Conservation (phyloP, 2,888 invertebrate genomes). For the Torymus aiolomorphi region DNA sequence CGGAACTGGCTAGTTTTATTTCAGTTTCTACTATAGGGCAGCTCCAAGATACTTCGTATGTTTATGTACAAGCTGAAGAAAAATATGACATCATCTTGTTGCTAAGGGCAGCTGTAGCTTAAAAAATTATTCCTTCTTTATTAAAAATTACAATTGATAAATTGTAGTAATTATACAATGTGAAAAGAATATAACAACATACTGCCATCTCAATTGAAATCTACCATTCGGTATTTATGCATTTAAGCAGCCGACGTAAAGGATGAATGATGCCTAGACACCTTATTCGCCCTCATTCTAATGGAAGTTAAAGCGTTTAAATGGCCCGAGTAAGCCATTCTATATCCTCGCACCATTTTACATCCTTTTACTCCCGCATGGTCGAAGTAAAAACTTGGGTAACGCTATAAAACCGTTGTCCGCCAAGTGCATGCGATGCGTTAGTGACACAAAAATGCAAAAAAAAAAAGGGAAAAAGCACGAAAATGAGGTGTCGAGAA, state of each 20-base stretch:
- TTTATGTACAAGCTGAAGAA: neutral
- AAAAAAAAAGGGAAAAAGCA: no score
- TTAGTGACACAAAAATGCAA: slow-evolving; percentile 14
- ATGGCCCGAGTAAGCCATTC: slow-evolving; percentile 44
- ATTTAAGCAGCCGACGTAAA: slow-evolving; percentile 38
- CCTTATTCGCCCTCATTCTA: slow-evolving; percentile 16
- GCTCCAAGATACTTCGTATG: no score
- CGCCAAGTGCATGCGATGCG: slow-evolving; percentile 3
- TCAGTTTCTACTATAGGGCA: no score
- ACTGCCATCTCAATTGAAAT: slow-evolving; percentile 22
- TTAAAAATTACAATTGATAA: no score
- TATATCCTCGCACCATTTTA: slow-evolving; percentile 2
- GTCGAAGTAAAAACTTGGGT: slow-evolving; percentile 46
- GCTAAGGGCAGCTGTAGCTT: no score
- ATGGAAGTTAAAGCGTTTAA: slow-evolving; percentile 51
- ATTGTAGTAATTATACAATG: no score
- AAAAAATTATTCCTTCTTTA: no score
- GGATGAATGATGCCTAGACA: slow-evolving; percentile 41
- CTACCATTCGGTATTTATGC: slow-evolving; percentile 32
- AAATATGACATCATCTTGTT: neutral
- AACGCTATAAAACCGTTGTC: slow-evolving; percentile 48
- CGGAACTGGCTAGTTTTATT: neutral
- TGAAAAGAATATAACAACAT: neutral
- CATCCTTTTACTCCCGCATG: neutral
- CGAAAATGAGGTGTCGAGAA: neutral